Conservation (phyloP, 1,140 invertebrate genomes). For the Euschistus heros region DNA sequence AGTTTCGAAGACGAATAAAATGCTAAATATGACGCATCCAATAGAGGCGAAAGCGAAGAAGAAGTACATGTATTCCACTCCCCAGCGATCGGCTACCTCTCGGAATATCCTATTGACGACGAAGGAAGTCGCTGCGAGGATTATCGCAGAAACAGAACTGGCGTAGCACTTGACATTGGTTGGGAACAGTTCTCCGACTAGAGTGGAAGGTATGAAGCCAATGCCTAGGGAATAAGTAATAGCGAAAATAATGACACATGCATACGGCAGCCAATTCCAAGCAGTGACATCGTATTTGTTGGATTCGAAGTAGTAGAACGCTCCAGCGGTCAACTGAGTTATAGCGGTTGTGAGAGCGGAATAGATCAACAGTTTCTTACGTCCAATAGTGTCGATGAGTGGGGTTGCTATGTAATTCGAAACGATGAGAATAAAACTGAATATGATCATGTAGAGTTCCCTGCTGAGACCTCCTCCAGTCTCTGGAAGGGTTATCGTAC, state of each 20-base stretch:
- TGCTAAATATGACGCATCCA: conserved; percentile 47
- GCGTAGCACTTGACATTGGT: conserved; percentile 31
- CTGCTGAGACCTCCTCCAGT: conserved; percentile 20
- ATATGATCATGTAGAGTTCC: conserved; percentile 27
- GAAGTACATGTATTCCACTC: conserved; percentile 28
- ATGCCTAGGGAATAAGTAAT: conserved; percentile 30
- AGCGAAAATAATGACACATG: conserved; percentile 26
- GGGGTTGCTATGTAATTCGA: conserved; percentile 38
- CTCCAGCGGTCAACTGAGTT: conserved; percentile 24
- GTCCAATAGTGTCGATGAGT: conserved; percentile 38
- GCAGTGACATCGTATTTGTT: conserved; percentile 2
- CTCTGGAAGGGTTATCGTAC: conserved; percentile 31
- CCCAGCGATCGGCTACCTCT: conserved; percentile 7
- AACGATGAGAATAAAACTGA: conserved; percentile 32
- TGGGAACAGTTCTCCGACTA: conserved; percentile 32
- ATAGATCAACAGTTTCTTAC: conserved; percentile 43
- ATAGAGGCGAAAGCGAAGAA: conserved; percentile 29
- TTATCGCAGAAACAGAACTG: conserved; percentile 29
- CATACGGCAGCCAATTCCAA: conserved; percentile 29
- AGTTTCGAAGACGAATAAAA: conserved; percentile 46
- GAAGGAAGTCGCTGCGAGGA: conserved; percentile 29
- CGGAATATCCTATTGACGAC: conserved; percentile 30
- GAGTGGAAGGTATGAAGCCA: conserved; percentile 31
- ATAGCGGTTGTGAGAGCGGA: conserved; percentile 32
- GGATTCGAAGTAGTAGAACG: conserved; percentile 29